These are phyloP conservation scores for Sycophila sp. DNA, from an alignment of 1,140 invertebrate genomes.

Conservation along the genomic window DNA sequence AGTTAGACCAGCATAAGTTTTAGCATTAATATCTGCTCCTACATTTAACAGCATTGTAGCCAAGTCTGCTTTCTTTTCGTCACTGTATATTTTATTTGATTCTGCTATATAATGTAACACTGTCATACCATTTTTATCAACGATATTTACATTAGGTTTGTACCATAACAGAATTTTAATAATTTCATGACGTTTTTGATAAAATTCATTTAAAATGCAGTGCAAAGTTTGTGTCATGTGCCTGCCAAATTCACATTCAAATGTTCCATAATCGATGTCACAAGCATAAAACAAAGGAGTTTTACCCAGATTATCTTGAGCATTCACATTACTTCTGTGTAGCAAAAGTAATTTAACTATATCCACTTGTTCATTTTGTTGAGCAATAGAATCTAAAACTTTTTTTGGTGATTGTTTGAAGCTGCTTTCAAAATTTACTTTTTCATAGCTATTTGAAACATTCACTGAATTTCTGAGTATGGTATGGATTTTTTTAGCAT, in stretches of 20 bases:
- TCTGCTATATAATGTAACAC: background rate
- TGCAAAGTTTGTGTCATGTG: background rate
- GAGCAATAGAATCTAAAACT: background rate
- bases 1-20: background rate
- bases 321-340: background rate
- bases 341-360: slow-evolving; percentile 14
- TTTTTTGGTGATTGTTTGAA: background rate
- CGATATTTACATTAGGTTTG: background rate
- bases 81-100: background rate
- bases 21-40: slow-evolving; percentile 15
- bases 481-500: slow-evolving; percentile 8
- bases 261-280: slow-evolving; percentile 4
- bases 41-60: background rate
- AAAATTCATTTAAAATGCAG: background rate
- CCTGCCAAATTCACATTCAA: background rate
- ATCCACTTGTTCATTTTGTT: slow-evolving; percentile 4
- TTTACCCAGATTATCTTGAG: slow-evolving; percentile 4
- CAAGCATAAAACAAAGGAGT: slow-evolving; percentile 19
- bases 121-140: slow-evolving; percentile 8
- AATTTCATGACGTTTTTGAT: background rate
- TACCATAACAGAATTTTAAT: background rate
- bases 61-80: slow-evolving; percentile 1
- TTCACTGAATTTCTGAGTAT: background rate
- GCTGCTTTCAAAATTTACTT: background rate
- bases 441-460: background rate